A percentile compares a stretch with the other conserved stretches of the same genome.
Conservation (phyloP, 1,140 invertebrate species). For the Drosophila ohnishii region DNA sequence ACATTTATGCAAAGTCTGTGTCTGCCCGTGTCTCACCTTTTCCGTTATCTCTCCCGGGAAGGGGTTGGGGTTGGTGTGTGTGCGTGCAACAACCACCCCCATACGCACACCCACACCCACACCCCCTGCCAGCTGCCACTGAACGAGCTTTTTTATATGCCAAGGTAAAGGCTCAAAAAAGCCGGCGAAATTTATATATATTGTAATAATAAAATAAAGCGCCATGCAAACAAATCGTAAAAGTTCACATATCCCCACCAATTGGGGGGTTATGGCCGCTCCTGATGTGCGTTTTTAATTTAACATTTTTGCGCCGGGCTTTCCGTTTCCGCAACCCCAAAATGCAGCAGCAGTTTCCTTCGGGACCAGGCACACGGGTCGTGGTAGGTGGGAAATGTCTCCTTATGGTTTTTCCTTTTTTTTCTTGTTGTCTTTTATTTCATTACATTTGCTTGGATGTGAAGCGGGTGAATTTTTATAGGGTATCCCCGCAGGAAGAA, state of each 20-base stretch:
- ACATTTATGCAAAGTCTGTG: constrained; percentile 43
- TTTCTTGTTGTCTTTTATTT: constrained; percentile 41
- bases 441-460: constrained; percentile 40
- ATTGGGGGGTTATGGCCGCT: constrained; percentile 35
- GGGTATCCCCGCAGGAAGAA: constrained; percentile 8
- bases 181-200: constrained; percentile 41
- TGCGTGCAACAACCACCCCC: constrained; percentile 9
- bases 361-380: too few species aligned
- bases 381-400: not conserved
- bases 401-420: constrained; percentile 2
- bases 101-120: constrained; percentile 2
- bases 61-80: not conserved
- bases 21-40: constrained; percentile 31
- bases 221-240: constrained; percentile 62
- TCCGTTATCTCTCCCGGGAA: constrained; percentile 14
- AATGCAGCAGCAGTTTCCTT: constrained; percentile 31
- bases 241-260: constrained; percentile 53
- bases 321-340: constrained; percentile 14
- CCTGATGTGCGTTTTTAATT: constrained; percentile 53
- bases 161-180: constrained; percentile 49
- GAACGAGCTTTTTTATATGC: constrained; percentile 22
- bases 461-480: constrained; percentile 6
- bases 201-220: constrained; percentile 65
- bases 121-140: constrained; percentile 21
- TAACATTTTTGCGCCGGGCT: constrained; percentile 20